Conservation (phyloP, 1,140 invertebrate genomes). For the Holcopasites calliopsidis region DNA sequence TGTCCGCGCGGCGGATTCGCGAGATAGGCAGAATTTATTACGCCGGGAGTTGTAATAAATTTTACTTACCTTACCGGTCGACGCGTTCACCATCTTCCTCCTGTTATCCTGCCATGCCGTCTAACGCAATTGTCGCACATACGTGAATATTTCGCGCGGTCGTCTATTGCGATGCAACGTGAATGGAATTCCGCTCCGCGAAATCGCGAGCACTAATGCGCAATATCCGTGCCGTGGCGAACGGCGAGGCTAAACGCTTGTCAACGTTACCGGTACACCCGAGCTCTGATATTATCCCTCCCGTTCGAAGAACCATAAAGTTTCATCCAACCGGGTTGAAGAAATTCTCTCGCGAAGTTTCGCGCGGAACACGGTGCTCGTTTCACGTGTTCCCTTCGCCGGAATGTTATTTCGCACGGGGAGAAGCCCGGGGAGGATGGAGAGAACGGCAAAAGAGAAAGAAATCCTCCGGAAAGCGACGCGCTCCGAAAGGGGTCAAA, state of each 20-base stretch:
- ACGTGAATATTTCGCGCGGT: slow-evolving; percentile 43
- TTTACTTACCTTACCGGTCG: slow-evolving; percentile 53
- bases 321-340: not conserved
- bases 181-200: not conserved
- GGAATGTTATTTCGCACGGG: not conserved
- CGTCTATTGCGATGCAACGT: no score
- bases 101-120: slow-evolving; percentile 5
- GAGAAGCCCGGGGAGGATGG: not conserved
- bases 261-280: no score
- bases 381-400: not conserved
- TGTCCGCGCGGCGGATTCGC: slow-evolving; percentile 40
- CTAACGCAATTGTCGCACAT: slow-evolving; percentile 58
- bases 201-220: not conserved
- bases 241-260: no score
- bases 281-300: not conserved
- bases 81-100: slow-evolving; percentile 42
- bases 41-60: slow-evolving; percentile 56
- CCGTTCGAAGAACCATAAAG: slow-evolving; percentile 3
- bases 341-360: not conserved
- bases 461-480: slow-evolving; percentile 47
- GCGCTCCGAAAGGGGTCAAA: slow-evolving; percentile 25
- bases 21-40: slow-evolving; percentile 60
- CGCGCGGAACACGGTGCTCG: not conserved
- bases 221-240: not conserved
- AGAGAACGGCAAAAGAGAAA: not conserved